phyloP scores from a whole-genome alignment of 2,113 vertebrate species.

The Miniopterus natalensis region DNA sequence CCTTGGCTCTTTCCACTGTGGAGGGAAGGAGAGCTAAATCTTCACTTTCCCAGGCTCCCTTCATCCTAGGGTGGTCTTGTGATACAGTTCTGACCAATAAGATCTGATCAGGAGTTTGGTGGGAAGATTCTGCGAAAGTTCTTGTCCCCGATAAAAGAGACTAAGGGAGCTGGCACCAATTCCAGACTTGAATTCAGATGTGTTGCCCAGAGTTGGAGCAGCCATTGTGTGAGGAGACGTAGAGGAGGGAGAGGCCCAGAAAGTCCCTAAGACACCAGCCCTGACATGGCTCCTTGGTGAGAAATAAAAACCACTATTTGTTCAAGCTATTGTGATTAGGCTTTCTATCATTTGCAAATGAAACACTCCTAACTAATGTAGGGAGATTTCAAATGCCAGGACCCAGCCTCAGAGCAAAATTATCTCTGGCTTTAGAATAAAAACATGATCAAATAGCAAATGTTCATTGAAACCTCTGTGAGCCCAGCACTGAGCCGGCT shows the following conservation, averaged over 20 bases:
- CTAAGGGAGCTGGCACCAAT: neutral
- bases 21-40: neutral
- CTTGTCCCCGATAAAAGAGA: neutral
- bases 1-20: neutral
- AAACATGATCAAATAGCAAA: neutral
- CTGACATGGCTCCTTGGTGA: neutral
- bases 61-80: neutral
- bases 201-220: neutral
- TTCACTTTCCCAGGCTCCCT: neutral
- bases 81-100: neutral
- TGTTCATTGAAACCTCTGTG: neutral
- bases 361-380: neutral
- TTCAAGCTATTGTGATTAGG: neutral
- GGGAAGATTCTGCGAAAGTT: neutral
- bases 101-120: neutral
- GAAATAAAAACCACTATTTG: neutral
- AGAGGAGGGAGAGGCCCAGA: neutral
- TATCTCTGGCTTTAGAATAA: neutral
- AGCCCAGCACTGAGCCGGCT: neutral
- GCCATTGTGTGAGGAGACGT: neutral
- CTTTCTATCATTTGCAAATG: conserved; percentile 45
- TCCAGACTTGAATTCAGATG: neutral
- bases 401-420: neutral
- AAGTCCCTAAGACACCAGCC: neutral
- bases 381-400: neutral